A percentile compares a stretch with the other conserved stretches of the same genome.
Conservation (phyloP, 92 coral and sea anemone species). For the Porites divaricata region DNA sequence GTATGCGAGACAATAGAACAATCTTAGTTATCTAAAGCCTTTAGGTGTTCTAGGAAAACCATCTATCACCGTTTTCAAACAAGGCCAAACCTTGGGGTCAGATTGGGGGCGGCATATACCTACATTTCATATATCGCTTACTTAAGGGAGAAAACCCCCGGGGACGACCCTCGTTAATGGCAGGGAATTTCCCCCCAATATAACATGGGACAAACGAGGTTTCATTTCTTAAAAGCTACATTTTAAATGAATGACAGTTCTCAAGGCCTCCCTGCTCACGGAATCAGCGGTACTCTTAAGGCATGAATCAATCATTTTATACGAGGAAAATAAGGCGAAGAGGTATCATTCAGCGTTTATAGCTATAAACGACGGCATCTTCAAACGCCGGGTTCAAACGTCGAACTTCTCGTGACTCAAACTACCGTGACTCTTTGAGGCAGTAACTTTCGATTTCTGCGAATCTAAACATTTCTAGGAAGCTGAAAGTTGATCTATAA, state of each 20-base stretch:
- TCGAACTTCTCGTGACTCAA: no score
- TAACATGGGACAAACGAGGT: conserved; percentile 3
- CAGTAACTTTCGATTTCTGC: not conserved
- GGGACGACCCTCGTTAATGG: not conserved
- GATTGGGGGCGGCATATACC: not conserved
- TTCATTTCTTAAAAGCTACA: conserved; percentile 10
- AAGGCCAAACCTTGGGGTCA: not conserved
- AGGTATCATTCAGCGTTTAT: not conserved
- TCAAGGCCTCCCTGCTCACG: no score
- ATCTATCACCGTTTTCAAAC: no score
- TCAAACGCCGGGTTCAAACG: no score
- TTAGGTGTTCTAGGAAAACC: no score
- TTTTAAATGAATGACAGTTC: not conserved
- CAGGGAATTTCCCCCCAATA: conserved; percentile 19
- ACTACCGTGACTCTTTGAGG: not conserved
- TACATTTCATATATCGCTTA: conserved; percentile 1
- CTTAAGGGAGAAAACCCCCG: not conserved
- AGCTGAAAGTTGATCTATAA: conserved; percentile 1
- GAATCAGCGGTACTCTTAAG: no score
- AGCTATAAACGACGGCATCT: no score
- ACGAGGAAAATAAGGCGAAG: not conserved
- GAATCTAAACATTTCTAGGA: not conserved
- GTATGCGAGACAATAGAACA: no score
- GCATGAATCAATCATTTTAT: not conserved
- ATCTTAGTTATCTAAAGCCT: no score